phyloP scores from a whole-genome alignment of 2,888 invertebrate species.

The Caenorhabditis afra region DNA sequence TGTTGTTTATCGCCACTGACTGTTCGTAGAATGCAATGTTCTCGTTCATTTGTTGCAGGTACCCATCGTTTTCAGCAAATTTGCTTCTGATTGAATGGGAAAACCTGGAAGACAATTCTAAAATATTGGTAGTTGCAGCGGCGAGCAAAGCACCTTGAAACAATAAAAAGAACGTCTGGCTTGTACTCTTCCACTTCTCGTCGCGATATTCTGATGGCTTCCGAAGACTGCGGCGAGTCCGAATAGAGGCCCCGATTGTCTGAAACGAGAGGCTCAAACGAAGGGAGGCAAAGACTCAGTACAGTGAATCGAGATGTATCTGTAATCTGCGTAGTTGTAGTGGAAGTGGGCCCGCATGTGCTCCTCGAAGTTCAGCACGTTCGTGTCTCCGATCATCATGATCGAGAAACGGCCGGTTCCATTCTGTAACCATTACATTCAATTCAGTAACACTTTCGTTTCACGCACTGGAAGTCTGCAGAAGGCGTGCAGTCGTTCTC shows the following conservation, averaged over 20 bases:
- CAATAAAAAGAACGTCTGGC: constrained; percentile 31
- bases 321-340: constrained; percentile 27
- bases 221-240: neutral
- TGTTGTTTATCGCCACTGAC: neutral
- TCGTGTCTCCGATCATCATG: constrained; percentile 51
- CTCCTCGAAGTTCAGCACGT: constrained; percentile 13
- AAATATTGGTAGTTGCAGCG: neutral
- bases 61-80: constrained; percentile 25
- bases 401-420: constrained; percentile 42
- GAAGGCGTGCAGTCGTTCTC: neutral
- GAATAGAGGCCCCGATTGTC: constrained; percentile 18
- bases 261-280: neutral
- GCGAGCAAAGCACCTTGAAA: too few relatives aligned
- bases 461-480: constrained; percentile 41
- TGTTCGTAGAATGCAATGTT: constrained; percentile 29
- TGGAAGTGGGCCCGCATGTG: constrained; percentile 33
- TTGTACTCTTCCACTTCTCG: constrained; percentile 25
- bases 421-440: too few relatives aligned
- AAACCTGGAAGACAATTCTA: neutral
- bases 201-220: neutral
- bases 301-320: constrained; percentile 31
- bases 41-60: constrained; percentile 32
- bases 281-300: neutral
- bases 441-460: too few relatives aligned
- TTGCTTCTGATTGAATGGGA: constrained; percentile 19